A percentile compares a stretch with the other conserved stretches of the same genome.
phyloP scores from a whole-genome alignment of 2,888 invertebrate genomes.

The Himalopsyche anomala region DNA sequence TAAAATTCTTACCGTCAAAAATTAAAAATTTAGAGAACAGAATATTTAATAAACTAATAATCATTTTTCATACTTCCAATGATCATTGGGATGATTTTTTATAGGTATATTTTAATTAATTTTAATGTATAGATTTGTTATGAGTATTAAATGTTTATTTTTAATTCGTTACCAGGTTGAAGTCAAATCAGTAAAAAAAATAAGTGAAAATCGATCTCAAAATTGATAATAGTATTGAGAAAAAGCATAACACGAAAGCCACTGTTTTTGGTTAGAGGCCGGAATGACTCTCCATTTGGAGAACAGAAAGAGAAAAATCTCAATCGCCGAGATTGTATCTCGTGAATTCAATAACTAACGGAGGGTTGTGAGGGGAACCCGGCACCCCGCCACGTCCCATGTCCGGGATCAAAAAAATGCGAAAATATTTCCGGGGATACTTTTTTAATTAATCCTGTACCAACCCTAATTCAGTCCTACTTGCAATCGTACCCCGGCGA shows the following conservation, averaged over 20 bases:
- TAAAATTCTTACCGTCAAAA: too few relatives aligned
- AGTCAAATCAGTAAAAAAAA: too few relatives aligned
- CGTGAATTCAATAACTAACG: constrained; percentile 79
- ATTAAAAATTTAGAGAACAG: too few relatives aligned
- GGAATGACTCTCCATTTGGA: constrained; percentile 61
- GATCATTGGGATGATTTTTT: too few relatives aligned
- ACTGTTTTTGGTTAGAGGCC: constrained; percentile 45
- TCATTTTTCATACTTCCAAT: too few relatives aligned
- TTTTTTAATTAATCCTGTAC: constrained; percentile 48
- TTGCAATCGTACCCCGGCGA: neutral
- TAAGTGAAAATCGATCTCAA: neutral
- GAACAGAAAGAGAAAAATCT: constrained; percentile 70
- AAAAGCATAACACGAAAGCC: neutral
- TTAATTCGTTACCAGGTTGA: too few relatives aligned
- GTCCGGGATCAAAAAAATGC: constrained; percentile 56
- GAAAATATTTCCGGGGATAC: constrained; percentile 59
- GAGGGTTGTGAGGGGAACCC: constrained; percentile 67
- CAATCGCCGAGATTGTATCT: constrained; percentile 77
- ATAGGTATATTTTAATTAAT: too few relatives aligned
- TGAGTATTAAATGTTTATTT: too few relatives aligned
- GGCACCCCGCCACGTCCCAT: constrained; percentile 39
- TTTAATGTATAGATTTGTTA: too few relatives aligned
- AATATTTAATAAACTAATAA: too few relatives aligned
- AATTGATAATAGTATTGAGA: neutral
- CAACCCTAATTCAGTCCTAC: constrained; percentile 12